phyloP scores from a whole-genome alignment of 2,888 invertebrate species.

The Oxystoma pomonae region DNA sequence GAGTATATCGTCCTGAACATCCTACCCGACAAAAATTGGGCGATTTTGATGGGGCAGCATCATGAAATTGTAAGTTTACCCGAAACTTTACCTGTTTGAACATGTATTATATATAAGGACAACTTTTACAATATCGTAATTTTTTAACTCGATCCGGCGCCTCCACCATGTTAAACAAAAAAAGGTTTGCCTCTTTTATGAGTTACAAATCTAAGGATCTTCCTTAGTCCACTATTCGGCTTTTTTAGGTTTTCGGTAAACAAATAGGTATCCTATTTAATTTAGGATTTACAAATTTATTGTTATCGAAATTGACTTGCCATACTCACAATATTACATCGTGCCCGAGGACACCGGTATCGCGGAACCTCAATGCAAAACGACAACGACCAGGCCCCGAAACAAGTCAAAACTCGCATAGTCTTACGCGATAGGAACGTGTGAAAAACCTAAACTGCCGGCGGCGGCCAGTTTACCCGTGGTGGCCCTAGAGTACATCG shows the following conservation, averaged over 20 bases:
- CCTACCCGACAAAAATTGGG: constrained; percentile 71
- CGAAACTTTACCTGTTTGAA: too few relatives aligned
- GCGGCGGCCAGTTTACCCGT: constrained; percentile 68
- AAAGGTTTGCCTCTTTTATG: too few relatives aligned
- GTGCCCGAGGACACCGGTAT: constrained; percentile 59
- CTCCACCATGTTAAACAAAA: too few relatives aligned
- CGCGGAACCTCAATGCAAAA: constrained; percentile 50
- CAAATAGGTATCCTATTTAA: too few relatives aligned
- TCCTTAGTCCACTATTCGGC: too few relatives aligned
- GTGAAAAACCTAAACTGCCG: constrained; percentile 54
- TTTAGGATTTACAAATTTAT: too few relatives aligned
- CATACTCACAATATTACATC: constrained; percentile 67
- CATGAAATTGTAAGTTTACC: constrained; percentile 60
- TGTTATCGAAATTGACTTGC: constrained; percentile 64
- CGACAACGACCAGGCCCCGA: constrained; percentile 50
- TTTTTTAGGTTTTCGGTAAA: too few relatives aligned
- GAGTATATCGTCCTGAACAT: constrained; percentile 62
- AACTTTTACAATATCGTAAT: too few relatives aligned
- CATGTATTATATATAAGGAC: too few relatives aligned
- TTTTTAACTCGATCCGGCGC: too few relatives aligned
- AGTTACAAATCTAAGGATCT: too few relatives aligned
- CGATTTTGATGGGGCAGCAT: constrained; percentile 63
- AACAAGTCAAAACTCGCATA: constrained; percentile 56
- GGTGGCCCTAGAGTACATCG: constrained; percentile 62
- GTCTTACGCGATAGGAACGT: constrained; percentile 62